phyloP scores from a whole-genome alignment of 2,113 vertebrate genomes.

The Leucopternis melanops region DNA sequence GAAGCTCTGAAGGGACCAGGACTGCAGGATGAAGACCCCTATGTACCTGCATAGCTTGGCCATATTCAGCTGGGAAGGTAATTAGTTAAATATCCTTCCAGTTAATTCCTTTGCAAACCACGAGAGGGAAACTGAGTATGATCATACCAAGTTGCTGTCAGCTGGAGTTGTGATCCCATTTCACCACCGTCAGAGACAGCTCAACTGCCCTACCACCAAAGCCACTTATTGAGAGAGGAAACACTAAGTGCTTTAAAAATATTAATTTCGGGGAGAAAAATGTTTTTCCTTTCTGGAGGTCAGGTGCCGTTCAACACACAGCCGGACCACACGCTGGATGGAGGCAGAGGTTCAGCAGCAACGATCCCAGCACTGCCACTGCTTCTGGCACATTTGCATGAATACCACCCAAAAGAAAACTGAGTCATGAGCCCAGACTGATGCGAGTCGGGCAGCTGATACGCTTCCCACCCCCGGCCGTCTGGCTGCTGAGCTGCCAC shows the following conservation, averaged over 20 bases:
- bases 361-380: background rate
- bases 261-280: background rate
- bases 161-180: background rate
- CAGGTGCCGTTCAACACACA: background rate
- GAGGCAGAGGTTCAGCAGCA: background rate
- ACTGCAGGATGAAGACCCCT: background rate
- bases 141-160: background rate
- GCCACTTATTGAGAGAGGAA: background rate
- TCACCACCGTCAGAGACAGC: background rate
- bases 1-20: background rate
- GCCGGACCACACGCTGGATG: fast-evolving
- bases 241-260: background rate
- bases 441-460: background rate
- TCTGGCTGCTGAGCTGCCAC: constrained; percentile 4
- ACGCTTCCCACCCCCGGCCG: background rate
- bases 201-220: background rate
- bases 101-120: constrained; percentile 36
- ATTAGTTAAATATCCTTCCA: constrained; percentile 19
- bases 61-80: background rate
- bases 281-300: background rate
- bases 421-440: background rate
- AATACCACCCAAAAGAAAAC: background rate
- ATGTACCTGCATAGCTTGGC: background rate
- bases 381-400: background rate
- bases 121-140: constrained; percentile 27